Percentiles rank a stretch among this genome's conserved stretches.
phyloP scores from a whole-genome alignment of 92 coral and sea anemone species.

The Phenganax marumi region DNA sequence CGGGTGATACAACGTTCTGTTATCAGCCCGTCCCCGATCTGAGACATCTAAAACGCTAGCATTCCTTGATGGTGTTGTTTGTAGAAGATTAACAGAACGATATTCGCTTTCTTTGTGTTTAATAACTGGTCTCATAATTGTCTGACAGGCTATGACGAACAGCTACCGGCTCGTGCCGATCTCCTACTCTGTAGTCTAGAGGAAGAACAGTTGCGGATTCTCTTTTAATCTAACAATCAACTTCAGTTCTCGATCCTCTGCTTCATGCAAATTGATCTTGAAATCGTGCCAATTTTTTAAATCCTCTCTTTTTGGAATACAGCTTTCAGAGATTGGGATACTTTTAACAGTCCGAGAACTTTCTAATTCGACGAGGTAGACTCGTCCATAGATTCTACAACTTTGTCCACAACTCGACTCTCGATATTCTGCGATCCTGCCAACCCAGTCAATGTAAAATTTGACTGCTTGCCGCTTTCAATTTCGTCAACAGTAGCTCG shows the following conservation, averaged over 20 bases:
- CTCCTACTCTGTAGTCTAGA: slow-evolving; percentile 49
- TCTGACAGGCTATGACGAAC: slow-evolving; percentile 59
- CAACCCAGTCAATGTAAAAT: slow-evolving; percentile 59
- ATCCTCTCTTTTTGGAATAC: slow-evolving; percentile 33
- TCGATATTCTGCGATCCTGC: slow-evolving; percentile 56
- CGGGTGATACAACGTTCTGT: neutral
- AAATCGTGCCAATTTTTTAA: slow-evolving; percentile 8
- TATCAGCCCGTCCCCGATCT: neutral
- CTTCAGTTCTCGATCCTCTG: slow-evolving; percentile 35
- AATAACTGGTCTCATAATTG: slow-evolving; percentile 62
- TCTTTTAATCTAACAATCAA: slow-evolving; percentile 49
- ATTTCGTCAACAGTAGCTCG: slow-evolving; percentile 39
- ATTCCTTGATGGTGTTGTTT: neutral
- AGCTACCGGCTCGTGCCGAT: slow-evolving; percentile 42
- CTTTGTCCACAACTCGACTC: slow-evolving; percentile 44
- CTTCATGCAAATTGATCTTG: slow-evolving; percentile 24
- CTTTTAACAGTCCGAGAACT: slow-evolving; percentile 54
- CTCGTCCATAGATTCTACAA: slow-evolving; percentile 61
- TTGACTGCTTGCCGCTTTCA: slow-evolving; percentile 44
- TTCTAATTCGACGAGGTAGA: slow-evolving; percentile 40
- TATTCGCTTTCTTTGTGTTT: slow-evolving; percentile 22
- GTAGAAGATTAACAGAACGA: slow-evolving; percentile 52
- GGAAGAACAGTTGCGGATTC: slow-evolving; percentile 52
- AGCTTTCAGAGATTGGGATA: slow-evolving; percentile 52
- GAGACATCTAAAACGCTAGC: neutral